Evolutionary conservation across 2,113 vertebrate genomes (phyloP), one percentile per base, ranked within the genome.

Genomic region (Oophaga pumilio): DNA sequence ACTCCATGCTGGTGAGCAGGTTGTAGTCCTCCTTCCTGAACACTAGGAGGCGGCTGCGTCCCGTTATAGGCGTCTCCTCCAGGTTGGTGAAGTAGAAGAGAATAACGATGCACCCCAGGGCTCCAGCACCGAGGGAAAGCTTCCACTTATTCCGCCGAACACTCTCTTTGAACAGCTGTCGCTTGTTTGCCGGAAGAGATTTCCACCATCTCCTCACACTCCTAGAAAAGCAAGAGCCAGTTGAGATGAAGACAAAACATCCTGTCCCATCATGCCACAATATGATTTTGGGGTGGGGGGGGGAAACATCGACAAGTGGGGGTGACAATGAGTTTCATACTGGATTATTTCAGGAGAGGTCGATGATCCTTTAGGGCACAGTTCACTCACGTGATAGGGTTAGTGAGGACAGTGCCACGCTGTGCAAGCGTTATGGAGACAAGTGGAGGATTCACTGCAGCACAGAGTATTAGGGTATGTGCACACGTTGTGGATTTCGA

Each of bases 131-230:
- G 1, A 95, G 91, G 7, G 92, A 76, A 82, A 98, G 91, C 89
- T 93, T 94, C 98, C 97, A 97, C 5, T 96, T 95, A 50, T 94
- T 96, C 91, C 87, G 95, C 92, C 92, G 94, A 59, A 93, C 82
- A 88, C 92, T 94, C 90, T 96, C 92, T 81, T 95, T 97, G 64
- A 98, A 86, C 4, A 97, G 92, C 85, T 97, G 93, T 87, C 92
- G 92, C 88, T 96, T 97, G 92, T 97, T 95, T 82, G 93, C 91
- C 28, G 98, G 97, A 88, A 99, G 95, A 8, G 95, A 91, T 59
- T 89, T 92, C 98, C 98, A 99, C 97, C 98, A 99, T 62, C 97
- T 98, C 90, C 98, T 96, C 90, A 99, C 93, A 89, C 97, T 97
- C 95, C 98, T 99, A 92, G 13, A 91, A 90, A 76, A 90, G 15